phyloP scores from a whole-genome alignment of 2,888 invertebrate species.

The Magallana nippona region DNA sequence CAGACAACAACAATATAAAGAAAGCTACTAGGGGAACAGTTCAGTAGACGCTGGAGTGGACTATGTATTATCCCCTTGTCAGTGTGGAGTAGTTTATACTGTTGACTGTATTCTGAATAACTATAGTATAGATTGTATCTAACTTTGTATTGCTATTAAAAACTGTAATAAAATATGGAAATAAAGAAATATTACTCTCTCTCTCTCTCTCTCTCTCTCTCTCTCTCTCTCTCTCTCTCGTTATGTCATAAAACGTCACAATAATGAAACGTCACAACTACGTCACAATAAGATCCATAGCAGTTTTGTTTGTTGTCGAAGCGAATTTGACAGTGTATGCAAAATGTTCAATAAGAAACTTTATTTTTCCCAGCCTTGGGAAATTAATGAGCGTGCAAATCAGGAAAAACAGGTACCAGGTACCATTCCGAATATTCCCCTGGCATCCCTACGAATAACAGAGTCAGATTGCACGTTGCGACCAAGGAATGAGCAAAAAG shows the following conservation, averaged over 20 bases:
- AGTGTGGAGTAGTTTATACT: too few relatives aligned
- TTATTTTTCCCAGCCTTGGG: too few relatives aligned
- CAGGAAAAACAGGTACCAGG: neutral
- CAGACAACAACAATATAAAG: too few relatives aligned
- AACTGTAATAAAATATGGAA: too few relatives aligned
- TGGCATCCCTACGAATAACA: neutral
- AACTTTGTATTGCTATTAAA: too few relatives aligned
- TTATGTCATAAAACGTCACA: neutral
- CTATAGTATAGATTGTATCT: too few relatives aligned
- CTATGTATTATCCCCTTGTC: too few relatives aligned
- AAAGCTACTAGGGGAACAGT: too few relatives aligned
- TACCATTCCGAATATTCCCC: neutral
- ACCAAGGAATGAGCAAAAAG: neutral
- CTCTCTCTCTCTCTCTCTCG: neutral
- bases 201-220: slow-evolving; percentile 19
- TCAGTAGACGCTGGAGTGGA: too few relatives aligned
- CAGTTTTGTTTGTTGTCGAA: neutral
- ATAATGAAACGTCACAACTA: neutral
- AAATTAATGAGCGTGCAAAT: neutral
- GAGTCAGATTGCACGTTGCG: neutral
- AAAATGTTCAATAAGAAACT: too few relatives aligned
- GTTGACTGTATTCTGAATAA: too few relatives aligned
- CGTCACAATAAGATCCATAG: neutral
- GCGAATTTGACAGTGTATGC: neutral
- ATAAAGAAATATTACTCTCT: too few relatives aligned